These are phyloP conservation scores for Meloidogyne exigua DNA, from an alignment of 1,140 invertebrate species.

Conservation along the genomic window DNA sequence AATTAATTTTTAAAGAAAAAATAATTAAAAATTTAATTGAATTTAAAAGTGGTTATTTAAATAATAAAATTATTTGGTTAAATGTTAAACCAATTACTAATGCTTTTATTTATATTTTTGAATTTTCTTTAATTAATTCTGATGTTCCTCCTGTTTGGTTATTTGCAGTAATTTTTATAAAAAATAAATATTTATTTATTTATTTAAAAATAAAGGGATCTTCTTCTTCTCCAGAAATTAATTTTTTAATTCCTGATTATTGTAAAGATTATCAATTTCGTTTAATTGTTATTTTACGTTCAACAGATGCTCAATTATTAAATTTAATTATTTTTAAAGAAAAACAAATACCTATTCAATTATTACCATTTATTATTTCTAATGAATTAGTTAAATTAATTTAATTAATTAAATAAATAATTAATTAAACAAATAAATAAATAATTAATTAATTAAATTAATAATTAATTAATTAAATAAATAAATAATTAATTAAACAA, in stretches of 20 bases:
- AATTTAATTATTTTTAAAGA: constrained; percentile 43
- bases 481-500: no score
- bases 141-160: constrained; percentile 44
- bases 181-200: not conserved
- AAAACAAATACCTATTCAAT: constrained; percentile 37
- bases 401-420: not conserved
- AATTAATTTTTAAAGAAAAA: constrained; percentile 23
- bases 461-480: no score
- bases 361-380: constrained; percentile 42
- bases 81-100: constrained; percentile 33
- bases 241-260: constrained; percentile 44
- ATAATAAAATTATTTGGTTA: constrained; percentile 41
- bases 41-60: constrained; percentile 40
- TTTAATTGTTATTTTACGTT: constrained; percentile 43
- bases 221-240: constrained; percentile 48
- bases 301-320: constrained; percentile 34
- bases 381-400: constrained; percentile 37
- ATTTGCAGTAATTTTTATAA: constrained; percentile 43
- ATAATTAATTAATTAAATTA: not conserved
- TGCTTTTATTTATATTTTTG: constrained; percentile 52
- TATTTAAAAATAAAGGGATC: constrained; percentile 39
- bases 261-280: constrained; percentile 54
- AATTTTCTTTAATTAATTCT: constrained; percentile 44
- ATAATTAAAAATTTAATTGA: constrained; percentile 23
- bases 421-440: not conserved